Conservation (phyloP, 2,797 vertebrate genomes). For the Hyperoplus immaculatus region DNA sequence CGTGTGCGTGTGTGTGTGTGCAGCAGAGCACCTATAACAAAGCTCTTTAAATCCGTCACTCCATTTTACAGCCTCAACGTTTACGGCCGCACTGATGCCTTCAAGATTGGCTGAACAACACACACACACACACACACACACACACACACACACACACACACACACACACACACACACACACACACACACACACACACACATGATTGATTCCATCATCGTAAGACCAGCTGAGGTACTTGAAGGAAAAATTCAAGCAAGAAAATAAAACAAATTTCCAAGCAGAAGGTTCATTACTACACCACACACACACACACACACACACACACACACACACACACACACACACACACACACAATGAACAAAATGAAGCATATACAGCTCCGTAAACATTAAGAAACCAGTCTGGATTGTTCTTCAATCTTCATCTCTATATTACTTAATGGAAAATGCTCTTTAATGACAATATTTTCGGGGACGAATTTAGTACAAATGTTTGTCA, state of each 20-base stretch:
- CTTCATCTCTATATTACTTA: no score
- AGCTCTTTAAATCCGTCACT: no score
- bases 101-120: neutral
- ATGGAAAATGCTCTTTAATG: no score
- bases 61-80: no score
- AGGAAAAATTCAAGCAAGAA: conserved; percentile 40
- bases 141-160: conserved; percentile 20
- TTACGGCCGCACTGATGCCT: no score
- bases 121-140: neutral
- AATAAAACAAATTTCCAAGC: conserved; percentile 40
- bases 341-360: neutral
- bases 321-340: conserved; percentile 4
- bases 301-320: conserved; percentile 6
- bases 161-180: neutral
- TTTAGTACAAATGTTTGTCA: no score
- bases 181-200: neutral
- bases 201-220: conserved; percentile 7
- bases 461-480: no score
- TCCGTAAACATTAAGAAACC: no score
- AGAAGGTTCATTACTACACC: conserved; percentile 33
- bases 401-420: no score
- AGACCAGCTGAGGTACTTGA: conserved; percentile 33
- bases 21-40: no score
- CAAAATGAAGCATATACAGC: no score
- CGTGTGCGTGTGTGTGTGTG: no score